Base-by-base conservation (phyloP, 1,140 invertebrate species). In the Sminthurinus signatus region DNA sequence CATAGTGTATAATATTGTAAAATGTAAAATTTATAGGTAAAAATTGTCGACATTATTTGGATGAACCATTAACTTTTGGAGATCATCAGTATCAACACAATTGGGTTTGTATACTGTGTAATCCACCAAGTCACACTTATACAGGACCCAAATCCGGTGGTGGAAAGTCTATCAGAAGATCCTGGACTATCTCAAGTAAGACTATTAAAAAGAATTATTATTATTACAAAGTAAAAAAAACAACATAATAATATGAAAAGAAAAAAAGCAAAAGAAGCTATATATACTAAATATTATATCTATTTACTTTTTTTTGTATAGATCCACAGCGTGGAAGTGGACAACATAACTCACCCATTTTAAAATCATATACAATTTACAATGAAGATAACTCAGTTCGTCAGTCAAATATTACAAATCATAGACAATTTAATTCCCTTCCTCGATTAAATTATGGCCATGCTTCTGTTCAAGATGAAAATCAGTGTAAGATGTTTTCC, bases 21-120 rank as follows among this genome's bases (percentile, higher is more conserved):
- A n/a, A n/a, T n/a, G n/a, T n/a, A n/a, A n/a, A n/a, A n/a, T n/a
- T n/a, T n/a, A n/a, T n/a, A n/a, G n/a, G n/a, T n/a, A 69, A 69
- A 58, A 69, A 65, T 46, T 69, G 68, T 50, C 63, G 68, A 8
- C 25, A 42, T 31, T 44, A 43, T 27, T 19, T 44, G 5, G 2
- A 2, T 23, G 17, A 5, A n/a, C 5, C 54, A 36, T 14, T n/a
- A 36, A 32, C 56, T 36, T 57, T 28, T 60, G 39, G 43, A 50
- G 43, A 25, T 17, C 17, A 42, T 54, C 39, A 39, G 54, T 27
- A 29, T 19, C 46, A 46, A 12, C 29, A 17, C 14, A 48, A 46
- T 61, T 69, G 68, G 68, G 54, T 69, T 27, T 69, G 68, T 50
- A 39, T 65, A 32, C 52, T 69, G 15, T 69, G 68, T 52, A 69